Conservation (phyloP, 2,113 vertebrate genomes). For the Amphilophus citrinellus region DNA sequence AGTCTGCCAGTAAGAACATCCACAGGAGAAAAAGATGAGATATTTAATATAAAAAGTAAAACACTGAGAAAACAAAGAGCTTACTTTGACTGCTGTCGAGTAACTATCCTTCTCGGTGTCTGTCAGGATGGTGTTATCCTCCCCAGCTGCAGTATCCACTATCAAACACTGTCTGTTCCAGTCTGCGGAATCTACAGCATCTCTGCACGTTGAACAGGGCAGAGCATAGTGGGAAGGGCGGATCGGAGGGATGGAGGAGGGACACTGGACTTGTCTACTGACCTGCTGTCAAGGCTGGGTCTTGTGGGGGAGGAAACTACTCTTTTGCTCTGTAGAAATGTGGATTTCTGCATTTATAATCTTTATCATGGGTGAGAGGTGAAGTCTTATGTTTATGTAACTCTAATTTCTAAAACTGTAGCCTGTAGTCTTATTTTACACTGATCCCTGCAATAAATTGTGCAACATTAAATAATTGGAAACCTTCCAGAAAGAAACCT, state of each 20-base stretch:
- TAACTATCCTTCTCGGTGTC: slow-evolving; percentile 13
- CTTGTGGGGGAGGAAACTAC: slow-evolving; percentile 22
- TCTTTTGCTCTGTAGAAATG: slow-evolving; percentile 18
- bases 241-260: not conserved
- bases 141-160: slow-evolving; percentile 35
- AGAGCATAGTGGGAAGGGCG: slow-evolving; percentile 8
- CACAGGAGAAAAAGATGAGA: not conserved
- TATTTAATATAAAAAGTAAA: not conserved
- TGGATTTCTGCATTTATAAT: slow-evolving; percentile 36
- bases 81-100: slow-evolving; percentile 31
- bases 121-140: slow-evolving; percentile 46
- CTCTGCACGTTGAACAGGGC: not conserved
- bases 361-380: slow-evolving; percentile 44
- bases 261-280: not conserved
- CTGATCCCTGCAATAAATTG: not conserved
- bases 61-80: not conserved
- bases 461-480: not conserved
- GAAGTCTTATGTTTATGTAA: slow-evolving; percentile 39
- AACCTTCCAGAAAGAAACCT: no score
- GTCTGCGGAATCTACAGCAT: slow-evolving; percentile 53
- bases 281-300: slow-evolving; percentile 8
- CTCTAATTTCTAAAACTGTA: slow-evolving; percentile 1
- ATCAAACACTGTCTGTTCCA: not conserved
- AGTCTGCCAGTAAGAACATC: not conserved
- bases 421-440: slow-evolving; percentile 8